These are phyloP conservation scores for Artemisiospiza belli DNA, from an alignment of 2,113 vertebrate species.

Conservation along the genomic window DNA sequence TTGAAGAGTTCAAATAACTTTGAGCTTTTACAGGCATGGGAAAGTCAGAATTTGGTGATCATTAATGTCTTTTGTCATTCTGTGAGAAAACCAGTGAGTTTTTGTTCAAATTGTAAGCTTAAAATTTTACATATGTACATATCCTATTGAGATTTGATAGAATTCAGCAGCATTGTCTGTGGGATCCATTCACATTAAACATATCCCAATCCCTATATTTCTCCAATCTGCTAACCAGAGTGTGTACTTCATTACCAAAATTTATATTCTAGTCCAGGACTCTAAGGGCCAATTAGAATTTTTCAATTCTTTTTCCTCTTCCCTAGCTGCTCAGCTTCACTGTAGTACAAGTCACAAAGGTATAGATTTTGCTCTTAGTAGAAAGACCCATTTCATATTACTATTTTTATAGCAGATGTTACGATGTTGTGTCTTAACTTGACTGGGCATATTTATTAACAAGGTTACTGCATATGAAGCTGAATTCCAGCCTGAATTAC, in stretches of 20 bases:
- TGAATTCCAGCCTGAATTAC: background rate
- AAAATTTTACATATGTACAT: background rate
- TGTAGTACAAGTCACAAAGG: background rate
- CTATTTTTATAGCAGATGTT: background rate
- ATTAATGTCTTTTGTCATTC: background rate
- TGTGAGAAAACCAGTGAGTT: background rate
- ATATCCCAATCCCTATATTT: background rate
- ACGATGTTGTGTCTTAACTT: background rate
- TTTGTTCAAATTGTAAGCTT: background rate
- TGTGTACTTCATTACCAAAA: background rate
- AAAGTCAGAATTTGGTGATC: background rate
- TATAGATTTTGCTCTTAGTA: background rate
- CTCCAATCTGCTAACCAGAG: background rate
- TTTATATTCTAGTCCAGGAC: background rate
- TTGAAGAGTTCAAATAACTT: background rate
- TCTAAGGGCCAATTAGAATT: background rate
- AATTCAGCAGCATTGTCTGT: background rate
- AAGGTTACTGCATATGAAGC: background rate
- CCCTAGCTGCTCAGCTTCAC: background rate
- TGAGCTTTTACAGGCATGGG: fast-evolving
- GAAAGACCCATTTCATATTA: background rate
- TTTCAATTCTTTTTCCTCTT: background rate
- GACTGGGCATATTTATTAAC: background rate
- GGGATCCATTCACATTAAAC: background rate
- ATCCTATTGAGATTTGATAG: background rate